Evolutionary conservation across 2,888 invertebrate species (phyloP).

Genomic region (Baccha elongata): DNA sequence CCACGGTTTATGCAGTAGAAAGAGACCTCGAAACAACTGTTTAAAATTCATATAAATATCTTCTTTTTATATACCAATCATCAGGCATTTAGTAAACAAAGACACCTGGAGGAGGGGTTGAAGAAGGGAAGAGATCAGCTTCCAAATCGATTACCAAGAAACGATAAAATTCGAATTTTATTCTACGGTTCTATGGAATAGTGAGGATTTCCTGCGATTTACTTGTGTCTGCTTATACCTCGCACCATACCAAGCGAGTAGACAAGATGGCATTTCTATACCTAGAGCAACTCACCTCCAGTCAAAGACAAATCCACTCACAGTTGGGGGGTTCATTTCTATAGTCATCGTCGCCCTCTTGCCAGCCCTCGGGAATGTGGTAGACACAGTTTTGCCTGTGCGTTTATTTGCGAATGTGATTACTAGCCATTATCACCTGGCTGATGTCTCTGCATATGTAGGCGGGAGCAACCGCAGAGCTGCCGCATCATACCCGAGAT

Average conservation of each 20-base stretch:
- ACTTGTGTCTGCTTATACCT: slow-evolving; percentile 6
- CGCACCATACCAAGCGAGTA: slow-evolving; percentile 24
- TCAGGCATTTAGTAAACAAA: slow-evolving; percentile 72
- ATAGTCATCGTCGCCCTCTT: slow-evolving; percentile 14
- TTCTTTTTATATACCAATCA: slow-evolving; percentile 70
- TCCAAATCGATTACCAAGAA: slow-evolving; percentile 70
- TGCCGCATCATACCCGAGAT: slow-evolving; percentile 45
- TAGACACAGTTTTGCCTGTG: slow-evolving; percentile 35
- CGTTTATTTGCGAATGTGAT: slow-evolving; percentile 66
- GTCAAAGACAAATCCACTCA: slow-evolving; percentile 47
- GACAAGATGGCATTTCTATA: slow-evolving; percentile 63
- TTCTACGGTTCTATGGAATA: slow-evolving; percentile 65
- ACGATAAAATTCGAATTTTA: slow-evolving; percentile 73
- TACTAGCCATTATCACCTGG: slow-evolving; percentile 63
- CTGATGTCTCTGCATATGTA: slow-evolving; percentile 37
- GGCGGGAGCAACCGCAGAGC: slow-evolving; percentile 50
- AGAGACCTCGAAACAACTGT: slow-evolving; percentile 40
- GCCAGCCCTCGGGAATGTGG: slow-evolving; percentile 13
- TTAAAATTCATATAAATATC: slow-evolving; percentile 72
- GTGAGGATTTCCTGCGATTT: slow-evolving; percentile 60
- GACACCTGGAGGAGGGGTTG: slow-evolving; percentile 6
- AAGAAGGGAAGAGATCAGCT: slow-evolving; percentile 29
- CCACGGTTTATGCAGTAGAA: not conserved
- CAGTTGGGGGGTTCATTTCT: slow-evolving; percentile 47
- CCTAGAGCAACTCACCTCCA: slow-evolving; percentile 8